Conservation (phyloP, 1,140 invertebrate genomes). For the Euwallacea fornicatus region DNA sequence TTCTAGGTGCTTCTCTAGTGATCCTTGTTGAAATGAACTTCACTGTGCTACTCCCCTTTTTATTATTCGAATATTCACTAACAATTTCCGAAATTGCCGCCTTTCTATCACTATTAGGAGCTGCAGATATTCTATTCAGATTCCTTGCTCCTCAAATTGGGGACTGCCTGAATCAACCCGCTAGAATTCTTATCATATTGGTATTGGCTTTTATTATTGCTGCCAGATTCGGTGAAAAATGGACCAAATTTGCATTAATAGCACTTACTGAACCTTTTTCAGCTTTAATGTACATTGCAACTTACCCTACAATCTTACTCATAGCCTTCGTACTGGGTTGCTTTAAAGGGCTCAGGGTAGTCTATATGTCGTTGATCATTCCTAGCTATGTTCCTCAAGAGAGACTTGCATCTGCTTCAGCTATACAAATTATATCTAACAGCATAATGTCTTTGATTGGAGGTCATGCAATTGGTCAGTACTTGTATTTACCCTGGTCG, state of each 20-base stretch:
- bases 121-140: constrained; percentile 61
- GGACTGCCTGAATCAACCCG: constrained; percentile 49
- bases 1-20: constrained; percentile 62
- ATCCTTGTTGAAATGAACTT: constrained; percentile 72
- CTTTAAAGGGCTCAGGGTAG: constrained; percentile 66
- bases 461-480: constrained; percentile 45
- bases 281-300: constrained; percentile 17
- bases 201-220: constrained; percentile 49
- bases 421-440: constrained; percentile 63
- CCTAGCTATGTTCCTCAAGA: constrained; percentile 66
- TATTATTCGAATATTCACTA: constrained; percentile 64
- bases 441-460: constrained; percentile 51
- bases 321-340: constrained; percentile 63
- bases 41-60: constrained; percentile 68
- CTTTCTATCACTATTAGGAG: constrained; percentile 63
- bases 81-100: constrained; percentile 60
- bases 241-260: constrained; percentile 1
- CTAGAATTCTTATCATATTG: constrained; percentile 51
- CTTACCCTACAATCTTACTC: constrained; percentile 31
- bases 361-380: constrained; percentile 68
- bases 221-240: constrained; percentile 50
- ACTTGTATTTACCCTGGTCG: neutral
- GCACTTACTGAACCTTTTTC: constrained; percentile 2
- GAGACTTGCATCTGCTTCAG: constrained; percentile 63
- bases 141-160: constrained; percentile 66